Evolutionary conservation across 1,140 invertebrate genomes (phyloP).

Genomic region (Drosophila ironensis): DNA sequence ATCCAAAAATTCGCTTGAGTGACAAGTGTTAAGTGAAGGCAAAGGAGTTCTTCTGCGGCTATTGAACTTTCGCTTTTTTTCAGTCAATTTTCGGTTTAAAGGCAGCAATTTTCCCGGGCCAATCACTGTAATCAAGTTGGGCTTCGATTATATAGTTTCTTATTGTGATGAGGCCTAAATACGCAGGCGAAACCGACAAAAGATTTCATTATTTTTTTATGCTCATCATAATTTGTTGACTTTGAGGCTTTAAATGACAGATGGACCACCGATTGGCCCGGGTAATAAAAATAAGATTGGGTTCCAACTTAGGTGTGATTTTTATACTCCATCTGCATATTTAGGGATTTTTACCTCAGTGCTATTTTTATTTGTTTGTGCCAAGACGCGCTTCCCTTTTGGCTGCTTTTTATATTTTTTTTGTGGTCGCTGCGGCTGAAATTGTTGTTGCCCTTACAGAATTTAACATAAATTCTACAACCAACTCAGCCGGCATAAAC

Average conservation of each 20-base stretch:
- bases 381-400: slow-evolving; percentile 46
- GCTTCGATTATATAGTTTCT: slow-evolving; percentile 8
- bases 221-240: slow-evolving; percentile 61
- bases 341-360: slow-evolving; percentile 11
- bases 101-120: slow-evolving; percentile 11
- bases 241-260: slow-evolving; percentile 53
- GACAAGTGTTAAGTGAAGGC: slow-evolving; percentile 3
- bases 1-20: not conserved
- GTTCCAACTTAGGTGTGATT: slow-evolving; percentile 49
- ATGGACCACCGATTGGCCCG: slow-evolving; percentile 14
- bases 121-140: slow-evolving; percentile 51
- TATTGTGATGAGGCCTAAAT: not conserved
- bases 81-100: slow-evolving; percentile 12
- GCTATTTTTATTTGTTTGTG: slow-evolving; percentile 58
- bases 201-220: slow-evolving; percentile 57
- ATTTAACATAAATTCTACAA: slow-evolving; percentile 65
- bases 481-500: slow-evolving; percentile 19
- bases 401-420: slow-evolving; percentile 24
- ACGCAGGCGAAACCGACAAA: not conserved
- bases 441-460: slow-evolving; percentile 50
- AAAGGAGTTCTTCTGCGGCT: slow-evolving; percentile 12
- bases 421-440: slow-evolving; percentile 19
- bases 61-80: slow-evolving; percentile 40
- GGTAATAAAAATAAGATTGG: slow-evolving; percentile 31
- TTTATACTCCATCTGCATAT: slow-evolving; percentile 48